Conservation (phyloP, 2,888 invertebrate species). For the Eristalinus sepulchralis region DNA sequence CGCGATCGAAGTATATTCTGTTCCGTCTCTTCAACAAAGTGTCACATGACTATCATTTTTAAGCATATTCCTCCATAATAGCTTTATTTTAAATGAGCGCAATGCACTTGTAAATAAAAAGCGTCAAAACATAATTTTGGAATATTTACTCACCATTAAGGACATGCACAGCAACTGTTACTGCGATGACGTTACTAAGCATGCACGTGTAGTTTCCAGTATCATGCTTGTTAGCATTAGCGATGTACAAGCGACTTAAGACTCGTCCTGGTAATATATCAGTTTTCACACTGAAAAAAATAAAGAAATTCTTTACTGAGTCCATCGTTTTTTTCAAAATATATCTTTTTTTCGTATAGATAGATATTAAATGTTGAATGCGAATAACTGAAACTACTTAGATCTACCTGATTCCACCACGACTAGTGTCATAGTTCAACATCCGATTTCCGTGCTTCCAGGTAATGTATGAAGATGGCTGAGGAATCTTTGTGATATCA, state of each 20-base stretch:
- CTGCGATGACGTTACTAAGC: slow-evolving; percentile 86
- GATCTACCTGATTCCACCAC: slow-evolving; percentile 89
- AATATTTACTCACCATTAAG: slow-evolving; percentile 85
- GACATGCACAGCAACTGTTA: slow-evolving; percentile 88
- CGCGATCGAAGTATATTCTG: no score
- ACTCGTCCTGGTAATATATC: slow-evolving; percentile 88
- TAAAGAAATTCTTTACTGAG: not conserved
- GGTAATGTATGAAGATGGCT: slow-evolving; percentile 87
- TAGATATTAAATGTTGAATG: no score
- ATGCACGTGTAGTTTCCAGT: slow-evolving; percentile 91
- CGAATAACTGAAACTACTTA: no score
- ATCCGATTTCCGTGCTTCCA: slow-evolving; percentile 90
- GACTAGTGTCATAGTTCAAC: slow-evolving; percentile 89
- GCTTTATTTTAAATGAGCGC: no score
- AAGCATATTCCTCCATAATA: no score
- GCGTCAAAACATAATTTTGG: no score
- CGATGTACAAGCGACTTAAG: slow-evolving; percentile 89
- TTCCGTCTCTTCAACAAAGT: no score
- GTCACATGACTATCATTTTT: no score
- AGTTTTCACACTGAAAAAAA: slow-evolving; percentile 87
- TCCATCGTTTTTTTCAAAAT: not conserved
- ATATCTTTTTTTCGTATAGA: no score
- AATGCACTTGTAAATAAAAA: no score
- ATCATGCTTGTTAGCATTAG: slow-evolving; percentile 89
- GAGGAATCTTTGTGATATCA: slow-evolving; percentile 90